These are phyloP conservation scores for Trinectes maculatus DNA, from an alignment of 2,113 vertebrate genomes.

Conservation along the genomic window DNA sequence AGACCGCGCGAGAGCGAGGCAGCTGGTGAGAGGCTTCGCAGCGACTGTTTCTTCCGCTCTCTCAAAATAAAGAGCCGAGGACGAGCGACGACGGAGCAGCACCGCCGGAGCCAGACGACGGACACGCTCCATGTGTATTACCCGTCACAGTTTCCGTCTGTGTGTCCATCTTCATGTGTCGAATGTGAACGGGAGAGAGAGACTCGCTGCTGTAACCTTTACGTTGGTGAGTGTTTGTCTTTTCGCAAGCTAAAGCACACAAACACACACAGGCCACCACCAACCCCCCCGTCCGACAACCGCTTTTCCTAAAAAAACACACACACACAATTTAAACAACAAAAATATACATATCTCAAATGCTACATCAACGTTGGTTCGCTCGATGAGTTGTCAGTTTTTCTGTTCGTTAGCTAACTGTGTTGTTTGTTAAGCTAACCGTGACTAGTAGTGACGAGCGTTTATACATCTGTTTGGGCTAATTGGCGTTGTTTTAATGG, in stretches of 20 bases:
- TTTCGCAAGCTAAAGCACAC: constrained; percentile 67
- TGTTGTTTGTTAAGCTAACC: constrained; percentile 40
- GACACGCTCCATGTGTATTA: constrained; percentile 19
- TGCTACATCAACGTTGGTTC: too few species aligned
- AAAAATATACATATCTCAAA: background rate
- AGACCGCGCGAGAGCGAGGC: constrained; percentile 79
- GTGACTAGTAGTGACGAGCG: too few species aligned
- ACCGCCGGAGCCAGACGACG: constrained; percentile 8
- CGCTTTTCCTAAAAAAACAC: constrained; percentile 2
- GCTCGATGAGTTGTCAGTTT: constrained; percentile 17
- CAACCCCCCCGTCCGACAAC: background rate
- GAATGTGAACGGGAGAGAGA: constrained; percentile 66
- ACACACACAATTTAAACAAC: background rate
- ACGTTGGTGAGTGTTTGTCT: constrained; percentile 73
- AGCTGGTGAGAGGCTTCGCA: constrained; percentile 64
- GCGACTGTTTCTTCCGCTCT: constrained; percentile 72
- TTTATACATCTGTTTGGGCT: too few species aligned
- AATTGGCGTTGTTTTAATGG: too few species aligned
- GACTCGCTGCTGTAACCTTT: constrained; percentile 75
- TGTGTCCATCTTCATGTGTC: constrained; percentile 64
- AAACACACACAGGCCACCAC: constrained; percentile 62
- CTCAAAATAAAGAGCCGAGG: constrained; percentile 55
- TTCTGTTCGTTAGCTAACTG: constrained; percentile 16
- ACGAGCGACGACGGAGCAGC: constrained; percentile 24
- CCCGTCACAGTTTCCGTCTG: constrained; percentile 9